Evolutionary conservation across 37 sponge, comb jelly and placozoan species (phyloP), one percentile per base, ranked within the genome.

Genomic region (Eunapius fragilis): DNA sequence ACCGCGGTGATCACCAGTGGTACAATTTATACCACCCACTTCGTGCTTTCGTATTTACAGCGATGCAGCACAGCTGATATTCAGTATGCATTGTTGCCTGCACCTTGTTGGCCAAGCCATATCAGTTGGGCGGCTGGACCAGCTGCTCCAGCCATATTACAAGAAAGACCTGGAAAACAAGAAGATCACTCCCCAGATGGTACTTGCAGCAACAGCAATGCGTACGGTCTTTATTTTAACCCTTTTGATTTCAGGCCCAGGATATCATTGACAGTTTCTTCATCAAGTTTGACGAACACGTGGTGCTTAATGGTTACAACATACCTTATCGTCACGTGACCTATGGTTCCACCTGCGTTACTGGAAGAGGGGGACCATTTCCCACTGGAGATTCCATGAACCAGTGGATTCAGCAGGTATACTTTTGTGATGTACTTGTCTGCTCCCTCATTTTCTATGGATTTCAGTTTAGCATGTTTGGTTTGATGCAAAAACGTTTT

Each of bases 281-380:
- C 76, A 87, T 87, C 74, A 87, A 87, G 87, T 87, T 87, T 58
- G 87, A 87, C 80, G 87, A 87, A 45, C 80, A 87, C 74, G 87
- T 49, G 19, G 74, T 87, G 0, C 81, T 87, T 17, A 87, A 87
- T 73, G 74, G 81, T 0, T 80, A 80, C 81, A 87, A 87, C 68
- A 87, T 87, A 23, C 87, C 87, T 14, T 49, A 48, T 80, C 81
- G 87, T 22, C 87, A 87, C 30, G 31, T 58, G 0, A 80, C 87
- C 4, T 87, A 87, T 80, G 87, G 87, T 12, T 67, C 75, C 23
- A 87, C 87, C 11, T 34, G 49, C 80, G 87, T 87, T 11, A 80
- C 74, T 80, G 87, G 87, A 3, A 36, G 81, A 26, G 87, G 87
- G 25, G 87, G 87, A 22, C 87, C 87, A 24, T 87, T 87, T 48